Base-by-base conservation (phyloP, 2,113 vertebrate species). In the Stigmatopora nigra region DNA sequence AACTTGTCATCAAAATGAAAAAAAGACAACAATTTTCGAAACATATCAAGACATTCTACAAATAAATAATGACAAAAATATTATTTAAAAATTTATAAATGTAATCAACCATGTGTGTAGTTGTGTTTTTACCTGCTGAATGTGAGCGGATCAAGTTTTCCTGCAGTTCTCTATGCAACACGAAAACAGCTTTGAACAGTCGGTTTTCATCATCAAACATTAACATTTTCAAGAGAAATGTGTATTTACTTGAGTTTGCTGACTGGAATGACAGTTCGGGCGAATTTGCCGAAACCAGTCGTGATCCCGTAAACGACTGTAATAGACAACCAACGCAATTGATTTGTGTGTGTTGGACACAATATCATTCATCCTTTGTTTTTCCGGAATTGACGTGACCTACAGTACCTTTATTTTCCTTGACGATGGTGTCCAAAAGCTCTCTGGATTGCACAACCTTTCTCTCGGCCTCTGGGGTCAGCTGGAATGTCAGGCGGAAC, bases 211-310 rank as follows among this genome's bases (percentile, higher is more conserved):
- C 41, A 19, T 6, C 17, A 22, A 46, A 45, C 36, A 25, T 45
- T 45, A 15, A 12, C 12, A 61, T 11, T 7, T 25, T 8, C 46
- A 59, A 61, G 61, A 0, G 8, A 1, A 20, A 1, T 12, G 49
- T 11, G 59, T 60, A 75, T 84, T 81, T 93, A 98, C 96, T 92
- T 91, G 57, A 99, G 92, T 59, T 98, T 98, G 78, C 79, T 90
- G 84, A 92, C 78, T 63, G 96, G 95, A 82, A 98, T 99, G 51
- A 98, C 90, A 11, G 95, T 99, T 59, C 92, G 91, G 66, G 97
- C 97, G 89, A 99, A 99, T 80, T 98, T 99, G 8, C 97, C 97
- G 89, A 99, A 99, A 15, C 97, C 97, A 0, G 97, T 99, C 13
- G 95, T 99, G 80, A 99, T 98, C 82, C 97, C 97, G 36, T 99